Base-by-base conservation (phyloP, 2,797 vertebrate genomes). In the Anabas testudineus region DNA sequence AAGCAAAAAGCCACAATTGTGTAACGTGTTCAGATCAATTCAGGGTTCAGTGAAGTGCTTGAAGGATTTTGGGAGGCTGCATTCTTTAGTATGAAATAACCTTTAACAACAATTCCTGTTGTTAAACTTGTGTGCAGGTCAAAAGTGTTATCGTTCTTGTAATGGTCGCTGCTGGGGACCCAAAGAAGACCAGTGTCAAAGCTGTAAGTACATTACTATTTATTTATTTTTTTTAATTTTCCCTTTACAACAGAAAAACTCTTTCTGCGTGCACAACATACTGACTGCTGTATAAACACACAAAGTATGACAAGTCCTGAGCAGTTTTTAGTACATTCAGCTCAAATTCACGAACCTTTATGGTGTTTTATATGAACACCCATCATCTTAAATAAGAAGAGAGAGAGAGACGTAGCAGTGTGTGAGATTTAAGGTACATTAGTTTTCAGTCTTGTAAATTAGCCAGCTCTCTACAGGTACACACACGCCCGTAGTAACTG, bases 131-230 rank as follows among this genome's bases (percentile, higher is more conserved):
- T 74, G 76, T 80, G 12, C 89, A 99, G 98, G 97, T 95, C 96
- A 96, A 42, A 96, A 94, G 49, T 99, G 97, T 84, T 96, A 98
- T 81, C 96, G 96, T 19, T 96, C 95, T 34, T 99, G 98, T 84
- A 97, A 95, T 16, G 97, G 97, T 12, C 95, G 96, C 10, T 99
- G 97, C 88, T 99, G 98, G 98, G 98, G 98, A 64, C 96, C 97
- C 16, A 96, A 95, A 12, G 95, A 95, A 65, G 92, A 94, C 61
- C 96, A 99, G 73, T 99, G 98, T 85, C 98, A 99, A 91, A 98
- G 90, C 78, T 93, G 98, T 99, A 91, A 99, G 97, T 98, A 67
- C 36, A 26, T 48, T 18, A 21, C 28, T 56, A 1, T 49, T 51
- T n/a, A n/a, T n/a, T n/a, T n/a, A n/a, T n/a, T n/a, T n/a, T n/a